A percentile compares a stretch with the other conserved stretches of the same genome.
Evolutionary conservation across 2,113 vertebrate species (phyloP).

Genomic region (Coturnix japonica): DNA sequence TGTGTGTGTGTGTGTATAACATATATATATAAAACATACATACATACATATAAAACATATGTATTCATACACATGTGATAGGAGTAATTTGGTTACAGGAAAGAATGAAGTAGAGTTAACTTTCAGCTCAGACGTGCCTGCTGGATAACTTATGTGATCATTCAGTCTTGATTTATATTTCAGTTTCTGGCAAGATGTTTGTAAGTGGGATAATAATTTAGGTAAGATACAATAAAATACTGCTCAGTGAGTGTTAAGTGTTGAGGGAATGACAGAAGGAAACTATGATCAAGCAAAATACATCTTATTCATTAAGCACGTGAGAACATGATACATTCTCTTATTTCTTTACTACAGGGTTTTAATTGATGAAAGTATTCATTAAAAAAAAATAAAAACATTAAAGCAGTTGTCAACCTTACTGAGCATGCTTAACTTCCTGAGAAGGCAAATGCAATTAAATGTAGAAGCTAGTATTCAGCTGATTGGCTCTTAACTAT

Average conservation of each 20-base stretch:
- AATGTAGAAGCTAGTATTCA: neutral
- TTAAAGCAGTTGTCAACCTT: neutral
- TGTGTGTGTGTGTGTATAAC: too few species aligned
- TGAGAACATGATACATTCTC: neutral
- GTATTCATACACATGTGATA: neutral
- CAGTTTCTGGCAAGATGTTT: neutral
- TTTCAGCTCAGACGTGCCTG: neutral
- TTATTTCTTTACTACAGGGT: neutral
- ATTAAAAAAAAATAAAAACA: neutral
- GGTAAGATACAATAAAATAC: neutral
- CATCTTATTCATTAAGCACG: neutral
- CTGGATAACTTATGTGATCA: neutral
- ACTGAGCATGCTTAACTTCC: neutral
- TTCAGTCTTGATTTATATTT: neutral
- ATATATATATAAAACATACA: neutral
- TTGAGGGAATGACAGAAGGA: neutral
- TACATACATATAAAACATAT: too few species aligned
- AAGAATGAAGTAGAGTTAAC: neutral
- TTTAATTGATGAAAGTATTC: neutral
- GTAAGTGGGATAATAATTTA: neutral
- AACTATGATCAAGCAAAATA: neutral
- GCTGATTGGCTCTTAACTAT: neutral
- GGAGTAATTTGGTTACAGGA: constrained; percentile 15
- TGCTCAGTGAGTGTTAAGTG: neutral
- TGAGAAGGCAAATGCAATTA: neutral